Base-by-base conservation (phyloP, 2,113 vertebrate genomes). In the Grammomys surdaster region DNA sequence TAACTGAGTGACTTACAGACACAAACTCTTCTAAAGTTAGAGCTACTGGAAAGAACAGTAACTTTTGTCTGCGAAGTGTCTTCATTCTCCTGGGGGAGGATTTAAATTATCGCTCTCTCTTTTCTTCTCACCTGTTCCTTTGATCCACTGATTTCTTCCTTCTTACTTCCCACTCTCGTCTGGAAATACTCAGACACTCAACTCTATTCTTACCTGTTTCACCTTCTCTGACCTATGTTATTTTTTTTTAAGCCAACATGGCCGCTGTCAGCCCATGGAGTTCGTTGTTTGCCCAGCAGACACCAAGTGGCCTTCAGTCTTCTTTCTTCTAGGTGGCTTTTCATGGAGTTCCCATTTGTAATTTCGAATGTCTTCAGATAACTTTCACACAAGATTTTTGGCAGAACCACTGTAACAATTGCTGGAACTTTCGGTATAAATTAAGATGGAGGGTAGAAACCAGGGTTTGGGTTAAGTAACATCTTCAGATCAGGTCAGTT, bases 341-440 rank as follows among this genome's bases (percentile, higher is more conserved):
- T 96, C 60, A 78, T 70, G 36, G 48, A 91, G 88, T 95, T 84
- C 94, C 56, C 40, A 17, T 67, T 51, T 73, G 65, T 5, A 51
- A 69, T 86, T 90, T 40, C 1, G n/a, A 19, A 33, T 81, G 28
- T 67, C 75, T 95, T 67, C 54, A 89, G 22, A 63, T 96, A 69
- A 78, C 95, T 88, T 95, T 91, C 54, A 92, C 60, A 58, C 60
- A 88, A 70, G 8, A 40, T 36, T 87, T 94, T 96, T 88, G 31
- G 51, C 78, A 92, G 63, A 12, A 84, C 28, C 88, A 43, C 51
- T 92, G 0, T 78, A 63, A 72, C 7, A 78, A 43, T 93, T 75
- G n/a, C 20, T n/a, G 60, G 65, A 43, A 12, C 46, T 94, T 24
- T 31, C 46, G 3, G 6, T 85, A 3, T 90, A 1, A 69, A 51